Base-by-base conservation (phyloP, 2,888 invertebrate genomes). In the Nephrotoma appendiculata region DNA sequence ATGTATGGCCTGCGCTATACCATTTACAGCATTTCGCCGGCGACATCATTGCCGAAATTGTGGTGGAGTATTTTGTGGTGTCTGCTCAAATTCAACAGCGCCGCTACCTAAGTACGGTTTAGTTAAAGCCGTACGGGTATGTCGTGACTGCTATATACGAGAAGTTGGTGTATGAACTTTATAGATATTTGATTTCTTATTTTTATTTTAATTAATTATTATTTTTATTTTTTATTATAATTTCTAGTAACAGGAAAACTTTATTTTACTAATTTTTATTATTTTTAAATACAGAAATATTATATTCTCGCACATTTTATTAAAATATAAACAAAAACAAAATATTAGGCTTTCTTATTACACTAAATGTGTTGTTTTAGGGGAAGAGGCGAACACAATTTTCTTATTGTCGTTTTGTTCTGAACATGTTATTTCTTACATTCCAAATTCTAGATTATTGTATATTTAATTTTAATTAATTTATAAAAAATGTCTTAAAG, bases 31-130 rank as follows among this genome's bases (percentile, higher is more conserved):
- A 88, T 97, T 99, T 89, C 94, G 99, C 71, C 94, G 99, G 19
- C 93, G 99, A 9, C 99, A 99, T 91, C 99, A 99, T 92, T 99
- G 99, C 91, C 93, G 99, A 89, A 98, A 98, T 92, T 99, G 99
- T 92, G 99, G 99, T 52, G 91, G 91, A 93, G 98, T 98, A 83
- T 98, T 98, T 92, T 99, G 98, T 92, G 96, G 97, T 0, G 95
- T 97, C 85, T 99, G 98, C 92, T 98, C 98, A 89, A 96, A 97
- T 86, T 97, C 98, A 91, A 96, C 96, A 88, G 96, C 98, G 87
- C 98, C 98, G 41, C 92, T 99, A 89, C 98, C 98, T 11, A 96
- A 97, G 90, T 98, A 95, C 92, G 98, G 98, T 1, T 96, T 98
- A 90, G 92, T 95, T 89, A 98, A 97, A 90, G 98, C 98, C 6